A percentile compares a stretch with the other conserved stretches of the same genome.
phyloP scores from a whole-genome alignment of 2,113 vertebrate genomes.

The Electrona antarctica region DNA sequence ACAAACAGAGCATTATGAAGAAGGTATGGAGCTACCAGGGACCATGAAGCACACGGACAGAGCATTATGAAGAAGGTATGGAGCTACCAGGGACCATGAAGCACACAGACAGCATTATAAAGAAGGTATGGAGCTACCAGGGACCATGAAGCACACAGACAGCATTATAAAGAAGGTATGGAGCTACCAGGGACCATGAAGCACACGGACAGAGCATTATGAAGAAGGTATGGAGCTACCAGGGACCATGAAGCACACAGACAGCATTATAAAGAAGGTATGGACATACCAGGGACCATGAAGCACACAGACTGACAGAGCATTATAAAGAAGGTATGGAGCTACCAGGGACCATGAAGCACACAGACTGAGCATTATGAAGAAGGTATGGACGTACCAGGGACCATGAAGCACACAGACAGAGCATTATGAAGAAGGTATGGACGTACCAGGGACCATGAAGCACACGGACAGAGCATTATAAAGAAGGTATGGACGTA shows the following conservation, averaged over 20 bases:
- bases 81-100: conserved; percentile 84
- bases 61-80: conserved; percentile 39
- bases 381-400: conserved; percentile 74
- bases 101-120: conserved; percentile 51
- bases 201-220: conserved; percentile 63
- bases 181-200: conserved; percentile 84
- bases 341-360: conserved; percentile 83
- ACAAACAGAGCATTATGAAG: conserved; percentile 61
- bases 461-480: conserved; percentile 73
- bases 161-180: not conserved
- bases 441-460: conserved; percentile 80
- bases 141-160: conserved; percentile 79
- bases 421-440: conserved; percentile 39
- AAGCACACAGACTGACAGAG: conserved; percentile 78
- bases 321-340: not conserved
- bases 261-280: not conserved
- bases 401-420: conserved; percentile 77
- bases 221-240: conserved; percentile 68
- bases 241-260: conserved; percentile 80
- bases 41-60: conserved; percentile 73
- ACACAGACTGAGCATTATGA: conserved; percentile 63
- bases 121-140: conserved; percentile 74
- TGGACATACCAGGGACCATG: conserved; percentile 80
- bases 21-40: conserved; percentile 78
- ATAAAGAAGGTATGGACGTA: conserved; percentile 46